Evolutionary conservation across 35 echinoderm and acorn worm genomes (phyloP).

Genomic region (Heliocidaris tuberculata): DNA sequence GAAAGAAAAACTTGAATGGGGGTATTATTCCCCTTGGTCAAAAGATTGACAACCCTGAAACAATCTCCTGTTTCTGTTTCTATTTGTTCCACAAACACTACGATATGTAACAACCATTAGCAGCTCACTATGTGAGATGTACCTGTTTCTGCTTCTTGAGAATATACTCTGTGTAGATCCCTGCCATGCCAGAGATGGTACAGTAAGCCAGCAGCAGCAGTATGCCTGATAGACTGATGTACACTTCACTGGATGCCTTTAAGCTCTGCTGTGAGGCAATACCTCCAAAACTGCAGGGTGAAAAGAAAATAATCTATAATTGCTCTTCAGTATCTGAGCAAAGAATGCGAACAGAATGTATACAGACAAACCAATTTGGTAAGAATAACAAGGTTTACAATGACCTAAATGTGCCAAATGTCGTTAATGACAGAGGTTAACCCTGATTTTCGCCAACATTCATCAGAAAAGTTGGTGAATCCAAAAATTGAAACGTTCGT

Average conservation of each 20-base stretch:
- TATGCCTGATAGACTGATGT: conserved; percentile 39
- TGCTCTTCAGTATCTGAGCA: not conserved
- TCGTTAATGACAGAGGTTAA: no score
- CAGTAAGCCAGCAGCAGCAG: conserved; percentile 59
- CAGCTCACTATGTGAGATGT: no score
- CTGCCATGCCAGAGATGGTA: conserved; percentile 59
- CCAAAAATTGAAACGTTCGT: no score
- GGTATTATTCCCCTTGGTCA: no score
- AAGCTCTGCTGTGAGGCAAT: not conserved
- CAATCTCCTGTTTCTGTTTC: not conserved
- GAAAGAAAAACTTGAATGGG: no score
- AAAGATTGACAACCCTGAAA: no score
- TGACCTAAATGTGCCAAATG: no score
- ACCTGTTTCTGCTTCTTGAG: conserved; percentile 70
- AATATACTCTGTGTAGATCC: conserved; percentile 72
- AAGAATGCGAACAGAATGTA: no score
- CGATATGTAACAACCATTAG: not conserved
- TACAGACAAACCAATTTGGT: no score
- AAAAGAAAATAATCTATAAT: not conserved
- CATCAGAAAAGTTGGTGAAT: no score
- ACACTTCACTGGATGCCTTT: not conserved
- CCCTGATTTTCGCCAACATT: no score
- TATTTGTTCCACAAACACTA: not conserved
- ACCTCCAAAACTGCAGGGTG: not conserved
- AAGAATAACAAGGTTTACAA: no score